Evolutionary conservation across 2,113 vertebrate species (phyloP), one percentile per base, ranked within the genome.

Genomic region (Athene cunicularia): DNA sequence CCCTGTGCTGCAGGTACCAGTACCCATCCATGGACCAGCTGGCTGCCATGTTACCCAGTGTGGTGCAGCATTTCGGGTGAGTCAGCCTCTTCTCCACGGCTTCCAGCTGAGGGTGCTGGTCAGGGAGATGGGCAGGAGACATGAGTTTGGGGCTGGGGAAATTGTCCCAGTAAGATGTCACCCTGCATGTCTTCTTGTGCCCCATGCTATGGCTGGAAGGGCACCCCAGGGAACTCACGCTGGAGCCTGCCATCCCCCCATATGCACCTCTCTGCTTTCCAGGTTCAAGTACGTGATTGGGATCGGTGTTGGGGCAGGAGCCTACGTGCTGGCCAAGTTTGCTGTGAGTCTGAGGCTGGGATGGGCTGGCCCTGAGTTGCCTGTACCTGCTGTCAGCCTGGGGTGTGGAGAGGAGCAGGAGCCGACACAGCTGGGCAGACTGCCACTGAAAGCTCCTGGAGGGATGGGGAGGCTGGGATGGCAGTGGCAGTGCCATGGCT

Each of bases 21-120:
- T 99, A 99, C 84, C 99, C 99, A 23, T 99, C 99, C 77, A 99
- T 99, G 99, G 99, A 99, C 96, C 99, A 99, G 97, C 92, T 99
- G 97, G 99, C 99, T 2, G 99, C 98, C 83, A 99, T 99, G 99
- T 95, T 99, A 64, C 99, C 99, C 90, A 99, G 99, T 0, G 99
- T 99, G 86, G 98, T 99, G 67, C 99, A 99, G 96, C 99, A 99
- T 93, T 99, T 99, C 0, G 99, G 99, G 99, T 99, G 86, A 98
- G 99, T 98, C 53, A n/a, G 32, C 35, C 16, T 73, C 59, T 68
- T 43, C 37, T 68, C 58, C 32, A 12, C 0, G 0, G 35, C 64
- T 90, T 28, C n/a, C 1, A 5, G 37, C 62, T 33, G 75, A 76
- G 30, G 39, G 7, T 43, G 27, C 30, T 63, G 84, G 55, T n/a